Evolutionary conservation across 2,888 invertebrate genomes (phyloP).

Genomic region (Cremastinae sp.): DNA sequence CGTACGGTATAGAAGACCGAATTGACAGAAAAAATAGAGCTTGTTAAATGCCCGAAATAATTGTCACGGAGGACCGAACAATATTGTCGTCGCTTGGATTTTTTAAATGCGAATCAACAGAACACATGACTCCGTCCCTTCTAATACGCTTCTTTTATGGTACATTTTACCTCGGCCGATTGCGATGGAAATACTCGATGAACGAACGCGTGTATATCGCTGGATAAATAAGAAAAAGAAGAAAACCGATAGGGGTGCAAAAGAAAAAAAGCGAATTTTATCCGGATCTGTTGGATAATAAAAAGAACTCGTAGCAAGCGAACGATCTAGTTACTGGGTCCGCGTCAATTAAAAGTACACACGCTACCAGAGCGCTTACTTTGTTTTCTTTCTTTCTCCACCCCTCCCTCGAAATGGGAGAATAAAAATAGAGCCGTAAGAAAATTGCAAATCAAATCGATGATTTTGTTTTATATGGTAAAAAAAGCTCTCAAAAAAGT

Average conservation of each 20-base stretch:
- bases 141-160: conserved; percentile 1
- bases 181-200: background rate
- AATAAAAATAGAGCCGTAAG: conserved; percentile 17
- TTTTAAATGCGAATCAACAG: conserved; percentile 6
- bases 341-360: conserved; percentile 46
- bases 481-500: conserved; percentile 24
- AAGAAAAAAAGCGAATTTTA: conserved; percentile 34
- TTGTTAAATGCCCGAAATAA: background rate
- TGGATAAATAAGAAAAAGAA: background rate
- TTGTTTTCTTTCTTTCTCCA: too few relatives aligned
- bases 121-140: conserved; percentile 1
- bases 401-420: background rate
- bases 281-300: background rate
- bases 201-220: conserved; percentile 6
- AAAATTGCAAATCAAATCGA: conserved; percentile 13
- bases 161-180: conserved; percentile 6
- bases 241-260: background rate
- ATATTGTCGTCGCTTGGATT: background rate
- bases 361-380: conserved; percentile 10
- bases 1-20: background rate
- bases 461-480: background rate
- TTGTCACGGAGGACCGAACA: background rate
- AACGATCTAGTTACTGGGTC: conserved; percentile 30
- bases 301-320: conserved; percentile 3
- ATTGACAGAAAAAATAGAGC: background rate